Percentiles rank a stretch among this genome's conserved stretches.
Evolutionary conservation across 2,797 vertebrate species (phyloP).

Genomic region (Poecilia wingei): DNA sequence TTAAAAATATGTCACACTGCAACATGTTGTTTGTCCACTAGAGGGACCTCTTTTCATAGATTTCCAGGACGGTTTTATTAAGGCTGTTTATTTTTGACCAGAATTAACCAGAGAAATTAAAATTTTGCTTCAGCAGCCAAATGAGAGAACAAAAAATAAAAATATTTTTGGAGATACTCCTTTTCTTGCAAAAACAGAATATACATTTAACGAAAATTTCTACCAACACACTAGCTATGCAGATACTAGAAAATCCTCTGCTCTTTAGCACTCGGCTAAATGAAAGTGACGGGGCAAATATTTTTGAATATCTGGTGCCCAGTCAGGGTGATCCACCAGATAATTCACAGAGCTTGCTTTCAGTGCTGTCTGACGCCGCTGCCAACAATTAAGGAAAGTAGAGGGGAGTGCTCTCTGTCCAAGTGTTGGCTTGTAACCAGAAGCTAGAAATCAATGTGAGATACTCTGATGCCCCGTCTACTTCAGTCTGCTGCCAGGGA

Average conservation of each 20-base stretch:
- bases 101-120: neutral
- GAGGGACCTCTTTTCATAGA: slow-evolving; percentile 36
- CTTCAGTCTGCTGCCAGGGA: slow-evolving; percentile 15
- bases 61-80: neutral
- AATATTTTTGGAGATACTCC: neutral
- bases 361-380: slow-evolving; percentile 5
- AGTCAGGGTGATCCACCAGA: slow-evolving; percentile 21
- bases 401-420: slow-evolving; percentile 26
- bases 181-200: neutral
- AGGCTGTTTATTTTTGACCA: neutral
- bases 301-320: neutral
- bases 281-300: neutral
- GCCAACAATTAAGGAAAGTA: slow-evolving; percentile 65
- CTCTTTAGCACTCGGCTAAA: slow-evolving; percentile 7
- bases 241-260: neutral
- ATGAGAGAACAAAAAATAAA: neutral
- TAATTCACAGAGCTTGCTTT: slow-evolving; percentile 24
- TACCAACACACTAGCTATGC: neutral
- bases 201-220: neutral
- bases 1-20: neutral
- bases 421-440: slow-evolving; percentile 30
- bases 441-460: slow-evolving; percentile 46
- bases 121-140: neutral
- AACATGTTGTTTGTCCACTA: slow-evolving; percentile 41
- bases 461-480: slow-evolving; percentile 19